Percentiles rank a stretch among this genome's conserved stretches.
Evolutionary conservation across 2,113 vertebrate species (phyloP).

Genomic region (Mesocricetus auratus): DNA sequence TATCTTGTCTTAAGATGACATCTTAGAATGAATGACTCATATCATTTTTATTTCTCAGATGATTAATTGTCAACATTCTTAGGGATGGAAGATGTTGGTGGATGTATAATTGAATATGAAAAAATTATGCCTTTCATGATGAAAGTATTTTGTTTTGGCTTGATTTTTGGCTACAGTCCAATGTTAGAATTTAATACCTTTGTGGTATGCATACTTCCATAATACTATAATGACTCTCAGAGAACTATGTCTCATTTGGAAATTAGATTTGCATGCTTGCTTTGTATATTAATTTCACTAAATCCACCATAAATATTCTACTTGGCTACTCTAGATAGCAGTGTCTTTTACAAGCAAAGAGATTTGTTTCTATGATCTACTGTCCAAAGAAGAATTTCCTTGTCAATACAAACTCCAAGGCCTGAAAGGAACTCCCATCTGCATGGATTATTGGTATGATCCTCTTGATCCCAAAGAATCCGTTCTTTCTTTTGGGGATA

Average conservation of each 20-base stretch:
- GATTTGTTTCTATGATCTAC: constrained; percentile 91
- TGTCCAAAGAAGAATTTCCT: constrained; percentile 87
- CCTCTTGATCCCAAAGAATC: constrained; percentile 85
- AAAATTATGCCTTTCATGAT: constrained; percentile 4
- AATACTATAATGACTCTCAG: not conserved
- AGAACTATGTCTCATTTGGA: not conserved
- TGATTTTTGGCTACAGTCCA: not conserved
- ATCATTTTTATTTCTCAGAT: not conserved
- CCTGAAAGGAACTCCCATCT: constrained; percentile 86
- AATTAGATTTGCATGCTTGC: constrained; percentile 18
- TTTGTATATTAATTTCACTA: constrained; percentile 41
- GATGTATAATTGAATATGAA: not conserved
- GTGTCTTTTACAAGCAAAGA: constrained; percentile 91
- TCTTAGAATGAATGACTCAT: not conserved
- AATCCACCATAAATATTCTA: constrained; percentile 15
- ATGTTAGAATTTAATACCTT: not conserved
- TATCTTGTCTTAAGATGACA: constrained; percentile 28
- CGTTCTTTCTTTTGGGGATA: constrained; percentile 89
- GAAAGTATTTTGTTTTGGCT: not conserved
- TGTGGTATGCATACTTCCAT: not conserved
- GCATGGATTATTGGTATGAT: constrained; percentile 90
- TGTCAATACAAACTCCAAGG: constrained; percentile 89
- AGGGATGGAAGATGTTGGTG: not conserved
- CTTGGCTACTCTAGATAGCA: constrained; percentile 82
- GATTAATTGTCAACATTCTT: not conserved